Base-by-base conservation (phyloP, 2,113 vertebrate genomes). In the Ornithorhynchus anatinus region DNA sequence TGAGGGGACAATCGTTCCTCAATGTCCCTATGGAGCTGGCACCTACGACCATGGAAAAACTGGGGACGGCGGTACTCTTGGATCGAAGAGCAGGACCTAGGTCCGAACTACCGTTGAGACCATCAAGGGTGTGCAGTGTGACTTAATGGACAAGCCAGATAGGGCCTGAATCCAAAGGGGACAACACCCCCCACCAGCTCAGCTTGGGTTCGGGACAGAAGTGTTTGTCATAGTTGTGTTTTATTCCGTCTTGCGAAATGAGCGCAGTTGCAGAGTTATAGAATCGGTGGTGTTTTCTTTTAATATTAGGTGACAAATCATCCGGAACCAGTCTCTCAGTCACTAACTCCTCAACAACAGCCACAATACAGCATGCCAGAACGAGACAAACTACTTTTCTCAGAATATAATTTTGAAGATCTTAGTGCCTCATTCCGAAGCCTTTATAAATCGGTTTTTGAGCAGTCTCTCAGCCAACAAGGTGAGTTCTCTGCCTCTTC, bases 391-490 rank as follows among this genome's bases (percentile, higher is more conserved):
- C 94, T 95, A 48, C 93, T 92, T 60, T 95, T 96, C 89, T 93
- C 93, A 4, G 94, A 96, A 66, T 89, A 91, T 69, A 91, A 91
- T 84, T 95, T 95, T 31, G 94, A 95, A 89, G 94, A 96, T 93
- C 94, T 96, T 75, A 96, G 95, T 83, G 88, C 94, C 73, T 96
- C 95, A 74, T 95, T 96, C 89, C 92, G 95, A 82, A 95, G 94
- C 78, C 93, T 96, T 72, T 96, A 96, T 86, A 95, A 95, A 79
- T 95, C 94, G 51, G 94, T 96, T 86, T 96, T 96, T 77, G 94
- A 95, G 86, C 95, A 95, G 89, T 91, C 93, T 62, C 94, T 96
- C 89, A 96, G 91, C 92, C 94, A 95, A 83, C 95, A 95, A 94
- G 95, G 95, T 97, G 75, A 94, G 94, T 86, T 35, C 39, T 45